phyloP scores from a whole-genome alignment of 1,140 invertebrate genomes.

The Vollenhovia emeryi region DNA sequence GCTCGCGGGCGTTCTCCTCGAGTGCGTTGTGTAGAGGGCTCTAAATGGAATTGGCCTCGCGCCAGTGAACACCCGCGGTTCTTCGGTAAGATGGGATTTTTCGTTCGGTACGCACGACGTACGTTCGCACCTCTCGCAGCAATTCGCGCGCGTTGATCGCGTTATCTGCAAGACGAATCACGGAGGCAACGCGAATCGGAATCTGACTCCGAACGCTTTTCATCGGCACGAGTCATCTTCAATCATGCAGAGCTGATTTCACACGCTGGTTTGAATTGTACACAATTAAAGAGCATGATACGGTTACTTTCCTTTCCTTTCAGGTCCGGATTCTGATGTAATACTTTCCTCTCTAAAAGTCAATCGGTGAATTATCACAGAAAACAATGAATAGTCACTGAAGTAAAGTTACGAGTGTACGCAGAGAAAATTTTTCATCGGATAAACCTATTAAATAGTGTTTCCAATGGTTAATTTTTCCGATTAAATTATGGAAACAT shows the following conservation, averaged over 20 bases:
- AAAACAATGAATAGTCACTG: too few relatives aligned
- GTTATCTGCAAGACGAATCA: conserved; percentile 19
- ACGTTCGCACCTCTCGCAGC: conserved; percentile 49
- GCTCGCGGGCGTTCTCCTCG: conserved; percentile 26
- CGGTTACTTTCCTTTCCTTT: neutral
- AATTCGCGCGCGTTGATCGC: conserved; percentile 59
- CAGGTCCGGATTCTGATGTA: neutral
- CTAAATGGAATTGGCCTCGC: conserved; percentile 72
- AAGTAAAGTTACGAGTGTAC: too few relatives aligned
- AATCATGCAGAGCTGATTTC: neutral
- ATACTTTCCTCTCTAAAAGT: too few relatives aligned
- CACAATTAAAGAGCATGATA: neutral
- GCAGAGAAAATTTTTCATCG: too few relatives aligned
- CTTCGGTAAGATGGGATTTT: conserved; percentile 65
- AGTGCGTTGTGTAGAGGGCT: conserved; percentile 63
- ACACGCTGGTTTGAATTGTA: neutral
- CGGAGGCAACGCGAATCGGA: neutral
- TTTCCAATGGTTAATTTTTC: too few relatives aligned
- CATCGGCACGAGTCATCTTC: neutral
- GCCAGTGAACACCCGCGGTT: conserved; percentile 70
- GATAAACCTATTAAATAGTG: too few relatives aligned
- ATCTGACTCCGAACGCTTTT: neutral
- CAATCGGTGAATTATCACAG: too few relatives aligned
- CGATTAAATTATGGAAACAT: too few relatives aligned
- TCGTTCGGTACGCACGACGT: conserved; percentile 62